Percentiles rank a stretch among this genome's conserved stretches.
These are phyloP conservation scores for Leptopterna dolabrata DNA, from an alignment of 2,888 invertebrate species.

Conservation along the genomic window DNA sequence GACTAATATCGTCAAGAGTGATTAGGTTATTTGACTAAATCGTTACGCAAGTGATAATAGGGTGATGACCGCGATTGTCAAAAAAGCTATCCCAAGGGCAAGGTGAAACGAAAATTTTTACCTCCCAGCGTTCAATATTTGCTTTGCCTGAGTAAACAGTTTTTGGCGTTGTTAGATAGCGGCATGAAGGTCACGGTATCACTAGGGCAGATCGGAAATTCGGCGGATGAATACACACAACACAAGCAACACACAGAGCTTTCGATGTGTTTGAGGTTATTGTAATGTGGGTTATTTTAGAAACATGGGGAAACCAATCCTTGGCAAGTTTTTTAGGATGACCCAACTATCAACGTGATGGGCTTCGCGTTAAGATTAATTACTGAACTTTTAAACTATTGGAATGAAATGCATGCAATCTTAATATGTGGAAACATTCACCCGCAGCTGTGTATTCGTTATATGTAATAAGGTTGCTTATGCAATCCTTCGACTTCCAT, in stretches of 20 bases:
- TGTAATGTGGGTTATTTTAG: neutral
- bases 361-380: too few species aligned
- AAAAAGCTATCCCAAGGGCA: neutral
- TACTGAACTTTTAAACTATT: too few species aligned
- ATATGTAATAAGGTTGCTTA: too few species aligned
- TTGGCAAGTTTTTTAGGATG: too few species aligned
- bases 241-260: too few species aligned
- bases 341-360: too few species aligned
- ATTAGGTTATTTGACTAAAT: neutral
- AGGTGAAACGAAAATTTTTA: neutral
- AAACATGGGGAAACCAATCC: neutral
- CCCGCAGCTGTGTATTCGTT: too few species aligned
- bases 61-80: neutral
- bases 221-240: neutral
- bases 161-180: neutral
- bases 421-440: too few species aligned
- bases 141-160: neutral
- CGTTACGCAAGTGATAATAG: neutral
- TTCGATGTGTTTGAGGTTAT: neutral
- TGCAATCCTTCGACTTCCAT: too few species aligned
- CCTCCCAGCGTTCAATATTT: neutral
- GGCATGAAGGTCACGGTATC: neutral
- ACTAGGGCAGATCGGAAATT: neutral
- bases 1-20: neutral
- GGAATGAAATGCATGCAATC: too few species aligned